Conservation (phyloP, 2,797 vertebrate genomes). For the Macrochelys suwanniensis region DNA sequence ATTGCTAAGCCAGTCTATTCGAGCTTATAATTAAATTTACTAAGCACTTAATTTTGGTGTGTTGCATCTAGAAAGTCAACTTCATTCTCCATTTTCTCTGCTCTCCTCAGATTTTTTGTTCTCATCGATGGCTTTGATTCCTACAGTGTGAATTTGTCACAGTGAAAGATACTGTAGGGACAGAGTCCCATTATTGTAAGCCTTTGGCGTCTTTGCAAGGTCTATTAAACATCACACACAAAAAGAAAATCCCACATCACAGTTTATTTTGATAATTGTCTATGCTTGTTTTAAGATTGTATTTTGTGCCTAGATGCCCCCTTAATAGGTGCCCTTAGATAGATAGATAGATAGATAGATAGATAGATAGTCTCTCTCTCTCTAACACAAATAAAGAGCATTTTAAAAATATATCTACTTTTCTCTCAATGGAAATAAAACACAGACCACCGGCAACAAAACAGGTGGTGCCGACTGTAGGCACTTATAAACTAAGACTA, state of each 20-base stretch:
- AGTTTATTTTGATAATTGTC: not conserved
- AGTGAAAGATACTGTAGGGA: not conserved
- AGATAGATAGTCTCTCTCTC: not conserved
- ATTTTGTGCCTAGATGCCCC: not conserved
- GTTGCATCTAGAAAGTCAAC: not conserved
- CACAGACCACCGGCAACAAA: not conserved
- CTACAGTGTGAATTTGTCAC: not conserved
- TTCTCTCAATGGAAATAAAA: not conserved
- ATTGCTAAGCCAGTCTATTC: not conserved
- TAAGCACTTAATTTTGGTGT: not conserved
- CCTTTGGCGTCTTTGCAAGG: not conserved
- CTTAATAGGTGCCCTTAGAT: not conserved
- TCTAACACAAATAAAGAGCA: not conserved
- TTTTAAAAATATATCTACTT: not conserved
- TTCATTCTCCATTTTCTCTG: not conserved
- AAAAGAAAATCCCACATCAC: rapidly evolving
- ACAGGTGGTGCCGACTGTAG: rapidly evolving
- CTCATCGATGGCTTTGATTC: not conserved
- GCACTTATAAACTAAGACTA: not conserved
- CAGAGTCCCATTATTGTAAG: not conserved
- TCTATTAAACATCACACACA: not conserved
- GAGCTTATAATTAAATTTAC: slow-evolving; percentile 10
- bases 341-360: not conserved
- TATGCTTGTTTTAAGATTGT: not conserved
- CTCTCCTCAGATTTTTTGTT: not conserved